phyloP scores from a whole-genome alignment of 1,140 invertebrate genomes.

The Zaprionus vittiger region DNA sequence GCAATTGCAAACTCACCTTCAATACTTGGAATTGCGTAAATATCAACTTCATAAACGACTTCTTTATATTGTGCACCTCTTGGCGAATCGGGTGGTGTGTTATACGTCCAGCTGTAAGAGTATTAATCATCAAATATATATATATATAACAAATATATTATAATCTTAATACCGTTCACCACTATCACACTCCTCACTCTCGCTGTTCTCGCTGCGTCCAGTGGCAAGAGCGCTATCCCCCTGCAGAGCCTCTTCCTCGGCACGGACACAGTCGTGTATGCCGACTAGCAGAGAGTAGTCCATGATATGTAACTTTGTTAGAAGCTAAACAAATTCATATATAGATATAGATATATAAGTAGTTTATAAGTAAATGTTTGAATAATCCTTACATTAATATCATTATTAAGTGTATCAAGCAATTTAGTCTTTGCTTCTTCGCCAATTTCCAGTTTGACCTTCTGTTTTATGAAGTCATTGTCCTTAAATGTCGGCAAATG shows the following conservation, averaged over 20 bases:
- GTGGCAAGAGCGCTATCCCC: slow-evolving; percentile 87
- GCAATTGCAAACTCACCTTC: slow-evolving; percentile 86
- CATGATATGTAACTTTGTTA: slow-evolving; percentile 98
- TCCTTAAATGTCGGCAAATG: slow-evolving; percentile 99
- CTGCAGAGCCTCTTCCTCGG: slow-evolving; percentile 90
- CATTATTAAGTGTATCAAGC: slow-evolving; percentile 95
- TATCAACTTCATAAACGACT: slow-evolving; percentile 97
- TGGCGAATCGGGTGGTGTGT: slow-evolving; percentile 96
- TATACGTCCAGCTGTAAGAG: slow-evolving; percentile 87
- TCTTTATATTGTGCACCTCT: slow-evolving; percentile 89
- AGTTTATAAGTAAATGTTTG: not conserved
- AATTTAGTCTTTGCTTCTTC: slow-evolving; percentile 96
- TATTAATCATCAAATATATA: not conserved
- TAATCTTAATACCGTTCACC: slow-evolving; percentile 85
- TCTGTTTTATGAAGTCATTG: slow-evolving; percentile 99
- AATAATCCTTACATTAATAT: slow-evolving; percentile 92
- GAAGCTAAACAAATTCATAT: slow-evolving; percentile 88
- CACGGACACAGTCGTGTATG: slow-evolving; percentile 93
- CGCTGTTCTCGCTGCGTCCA: slow-evolving; percentile 88
- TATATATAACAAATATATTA: not conserved
- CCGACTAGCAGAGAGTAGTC: slow-evolving; percentile 98
- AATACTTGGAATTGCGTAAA: slow-evolving; percentile 96
- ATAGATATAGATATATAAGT: not conserved
- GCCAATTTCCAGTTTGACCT: slow-evolving; percentile 96
- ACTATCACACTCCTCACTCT: slow-evolving; percentile 86